Evolutionary conservation across 1,140 invertebrate species (phyloP).

Genomic region (Helicoverpa armigera): DNA sequence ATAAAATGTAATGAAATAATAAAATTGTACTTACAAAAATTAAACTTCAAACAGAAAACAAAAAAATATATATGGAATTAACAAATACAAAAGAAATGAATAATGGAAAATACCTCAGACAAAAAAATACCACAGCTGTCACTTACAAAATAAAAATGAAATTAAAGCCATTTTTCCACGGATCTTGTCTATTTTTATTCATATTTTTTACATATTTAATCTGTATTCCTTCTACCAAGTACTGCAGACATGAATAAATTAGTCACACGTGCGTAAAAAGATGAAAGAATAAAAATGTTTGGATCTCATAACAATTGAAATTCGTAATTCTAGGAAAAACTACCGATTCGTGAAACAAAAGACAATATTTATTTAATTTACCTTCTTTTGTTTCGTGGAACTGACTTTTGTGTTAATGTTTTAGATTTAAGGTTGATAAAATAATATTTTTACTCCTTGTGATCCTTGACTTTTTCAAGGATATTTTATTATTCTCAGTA

Average conservation of each 20-base stretch:
- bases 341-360: no score
- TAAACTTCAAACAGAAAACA: no score
- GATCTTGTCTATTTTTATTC: slow-evolving; percentile 6
- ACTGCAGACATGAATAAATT: slow-evolving; percentile 1
- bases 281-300: not conserved
- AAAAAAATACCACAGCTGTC: not conserved
- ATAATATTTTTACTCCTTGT: no score
- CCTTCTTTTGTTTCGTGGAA: no score
- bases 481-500: no score
- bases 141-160: not conserved
- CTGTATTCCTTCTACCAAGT: not conserved
- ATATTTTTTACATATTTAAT: not conserved
- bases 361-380: no score
- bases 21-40: no score
- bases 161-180: slow-evolving; percentile 13
- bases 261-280: slow-evolving; percentile 2
- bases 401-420: no score
- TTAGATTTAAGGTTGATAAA: no score
- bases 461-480: no score
- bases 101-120: not conserved
- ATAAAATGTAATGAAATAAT: no score
- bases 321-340: not conserved
- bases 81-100: not conserved
- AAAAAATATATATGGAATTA: not conserved
- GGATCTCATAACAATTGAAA: no score